These are phyloP conservation scores for Onchidella celtica DNA, from an alignment of 2,888 invertebrate species.

Conservation along the genomic window DNA sequence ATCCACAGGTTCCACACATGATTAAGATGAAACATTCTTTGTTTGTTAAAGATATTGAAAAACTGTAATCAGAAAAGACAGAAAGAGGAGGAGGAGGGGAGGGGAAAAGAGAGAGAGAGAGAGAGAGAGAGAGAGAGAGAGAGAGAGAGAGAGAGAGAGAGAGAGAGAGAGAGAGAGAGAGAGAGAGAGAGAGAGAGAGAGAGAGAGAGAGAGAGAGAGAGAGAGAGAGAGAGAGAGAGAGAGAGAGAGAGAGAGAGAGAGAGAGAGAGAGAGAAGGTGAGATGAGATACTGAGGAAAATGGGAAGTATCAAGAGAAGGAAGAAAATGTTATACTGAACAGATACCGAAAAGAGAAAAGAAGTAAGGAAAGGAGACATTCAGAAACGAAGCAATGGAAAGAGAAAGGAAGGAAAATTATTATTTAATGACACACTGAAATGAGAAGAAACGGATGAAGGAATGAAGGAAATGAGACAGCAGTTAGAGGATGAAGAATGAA, in stretches of 20 bases:
- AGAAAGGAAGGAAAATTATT: neutral
- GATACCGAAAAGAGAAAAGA: conserved; percentile 9
- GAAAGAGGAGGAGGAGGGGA: neutral
- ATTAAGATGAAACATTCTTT: too few relatives aligned
- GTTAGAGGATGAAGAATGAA: neutral
- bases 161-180: neutral
- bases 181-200: neutral
- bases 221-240: neutral
- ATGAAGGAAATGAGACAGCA: neutral
- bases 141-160: neutral
- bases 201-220: neutral
- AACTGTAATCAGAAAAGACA: conserved; percentile 22
- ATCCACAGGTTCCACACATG: too few relatives aligned
- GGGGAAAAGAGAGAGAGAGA: conserved; percentile 24
- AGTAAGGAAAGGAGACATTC: neutral
- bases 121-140: conserved; percentile 7
- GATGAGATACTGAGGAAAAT: conserved; percentile 2
- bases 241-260: conserved; percentile 6
- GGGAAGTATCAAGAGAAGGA: neutral
- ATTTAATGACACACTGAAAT: too few relatives aligned
- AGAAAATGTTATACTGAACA: neutral
- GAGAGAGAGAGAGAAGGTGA: neutral
- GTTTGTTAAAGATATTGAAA: too few relatives aligned
- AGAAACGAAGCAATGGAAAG: conserved; percentile 22
- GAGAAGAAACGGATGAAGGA: neutral